phyloP scores from a whole-genome alignment of 2,888 invertebrate genomes.

The Endotricha flammealis region DNA sequence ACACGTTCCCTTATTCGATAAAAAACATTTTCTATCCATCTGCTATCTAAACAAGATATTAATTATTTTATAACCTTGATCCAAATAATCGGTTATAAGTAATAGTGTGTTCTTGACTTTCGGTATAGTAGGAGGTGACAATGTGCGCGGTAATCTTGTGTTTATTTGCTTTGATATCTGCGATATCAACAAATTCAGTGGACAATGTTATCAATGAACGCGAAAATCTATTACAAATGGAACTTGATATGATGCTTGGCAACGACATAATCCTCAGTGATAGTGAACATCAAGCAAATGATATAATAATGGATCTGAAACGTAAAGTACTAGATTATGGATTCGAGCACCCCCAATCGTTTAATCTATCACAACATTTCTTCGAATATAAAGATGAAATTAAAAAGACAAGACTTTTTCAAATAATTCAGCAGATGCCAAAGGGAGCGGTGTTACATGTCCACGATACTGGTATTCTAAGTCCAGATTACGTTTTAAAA shows the following conservation, averaged over 20 bases:
- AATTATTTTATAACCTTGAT: slow-evolving; percentile 28
- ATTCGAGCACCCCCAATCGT: slow-evolving; percentile 63
- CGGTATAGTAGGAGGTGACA: slow-evolving; percentile 13
- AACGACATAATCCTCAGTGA: slow-evolving; percentile 66
- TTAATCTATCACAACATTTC: slow-evolving; percentile 82
- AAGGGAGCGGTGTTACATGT: slow-evolving; percentile 86
- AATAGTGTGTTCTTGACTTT: slow-evolving; percentile 12
- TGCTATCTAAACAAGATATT: slow-evolving; percentile 16
- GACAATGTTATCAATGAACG: slow-evolving; percentile 43
- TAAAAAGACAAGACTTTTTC: slow-evolving; percentile 79
- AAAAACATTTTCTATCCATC: slow-evolving; percentile 9
- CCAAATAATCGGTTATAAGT: slow-evolving; percentile 20
- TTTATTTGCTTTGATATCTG: slow-evolving; percentile 19
- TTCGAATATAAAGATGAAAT: slow-evolving; percentile 80
- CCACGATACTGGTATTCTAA: slow-evolving; percentile 81
- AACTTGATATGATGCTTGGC: slow-evolving; percentile 71
- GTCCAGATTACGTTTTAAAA: slow-evolving; percentile 79
- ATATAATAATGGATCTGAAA: slow-evolving; percentile 79
- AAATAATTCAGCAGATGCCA: slow-evolving; percentile 82
- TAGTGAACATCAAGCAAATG: slow-evolving; percentile 75
- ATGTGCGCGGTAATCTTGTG: slow-evolving; percentile 35
- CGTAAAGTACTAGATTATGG: slow-evolving; percentile 65
- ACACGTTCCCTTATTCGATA: slow-evolving; percentile 1
- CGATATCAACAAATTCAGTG: slow-evolving; percentile 13
- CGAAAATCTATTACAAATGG: slow-evolving; percentile 62